Evolutionary conservation across 2,797 vertebrate genomes (phyloP).

Genomic region (Halcyon smyrnensis): DNA sequence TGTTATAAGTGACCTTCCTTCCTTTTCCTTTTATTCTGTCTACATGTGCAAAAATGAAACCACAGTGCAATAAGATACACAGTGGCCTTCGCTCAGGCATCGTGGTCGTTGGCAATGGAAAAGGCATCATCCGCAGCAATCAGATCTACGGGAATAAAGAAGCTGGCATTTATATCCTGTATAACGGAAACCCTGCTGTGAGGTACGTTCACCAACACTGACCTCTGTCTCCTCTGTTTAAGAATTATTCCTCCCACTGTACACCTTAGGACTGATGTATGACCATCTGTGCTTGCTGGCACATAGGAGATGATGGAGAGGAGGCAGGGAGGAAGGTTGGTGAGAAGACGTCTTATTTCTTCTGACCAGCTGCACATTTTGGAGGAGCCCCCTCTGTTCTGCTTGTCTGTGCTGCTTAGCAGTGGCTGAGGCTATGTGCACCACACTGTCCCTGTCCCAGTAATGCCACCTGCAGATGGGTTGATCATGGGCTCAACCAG

Average conservation of each 20-base stretch:
- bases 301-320: neutral
- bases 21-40: conserved; percentile 37
- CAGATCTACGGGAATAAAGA: conserved; percentile 95
- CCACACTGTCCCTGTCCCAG: too few relatives aligned
- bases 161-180: conserved; percentile 94
- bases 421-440: too few relatives aligned
- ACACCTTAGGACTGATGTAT: neutral
- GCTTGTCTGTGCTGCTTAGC: neutral
- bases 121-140: conserved; percentile 91
- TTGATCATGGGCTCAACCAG: neutral
- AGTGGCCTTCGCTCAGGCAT: conserved; percentile 92
- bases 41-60: neutral
- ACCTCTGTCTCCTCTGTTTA: too few relatives aligned
- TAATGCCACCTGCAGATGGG: rapidly evolving
- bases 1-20: neutral
- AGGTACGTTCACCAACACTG: conserved; percentile 75
- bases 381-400: neutral
- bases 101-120: conserved; percentile 91
- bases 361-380: rapidly evolving
- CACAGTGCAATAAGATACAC: conserved; percentile 93
- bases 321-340: neutral
- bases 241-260: too few relatives aligned
- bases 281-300: neutral
- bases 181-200: conserved; percentile 91
- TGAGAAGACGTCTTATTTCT: neutral